Conservation (phyloP, 2,113 vertebrate species). For the Xyliphius kryptos region DNA sequence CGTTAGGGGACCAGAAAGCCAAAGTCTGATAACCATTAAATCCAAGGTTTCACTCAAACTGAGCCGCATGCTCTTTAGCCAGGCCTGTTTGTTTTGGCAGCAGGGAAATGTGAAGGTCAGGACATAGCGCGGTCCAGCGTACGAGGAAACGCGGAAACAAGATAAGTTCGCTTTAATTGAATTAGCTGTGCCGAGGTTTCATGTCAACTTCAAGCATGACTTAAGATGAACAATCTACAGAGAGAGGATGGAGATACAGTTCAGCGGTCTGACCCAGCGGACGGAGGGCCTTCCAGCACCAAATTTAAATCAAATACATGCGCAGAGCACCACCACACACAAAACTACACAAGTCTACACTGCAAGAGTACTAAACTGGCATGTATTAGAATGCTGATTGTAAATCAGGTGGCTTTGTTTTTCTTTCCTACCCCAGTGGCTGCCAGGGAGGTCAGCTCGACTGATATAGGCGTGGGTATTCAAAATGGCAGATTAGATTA, state of each 20-base stretch:
- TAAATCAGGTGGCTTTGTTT: too few species aligned
- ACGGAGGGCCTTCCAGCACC: not conserved
- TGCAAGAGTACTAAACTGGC: too few species aligned
- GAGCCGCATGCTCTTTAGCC: slow-evolving; percentile 22
- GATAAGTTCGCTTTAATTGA: slow-evolving; percentile 40
- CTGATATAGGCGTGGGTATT: too few species aligned
- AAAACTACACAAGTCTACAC: not conserved
- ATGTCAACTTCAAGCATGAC: slow-evolving; percentile 30
- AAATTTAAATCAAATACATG: slow-evolving; percentile 1
- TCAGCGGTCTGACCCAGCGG: slow-evolving; percentile 10
- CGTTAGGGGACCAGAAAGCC: not conserved
- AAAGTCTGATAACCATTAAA: slow-evolving; percentile 24
- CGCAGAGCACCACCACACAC: not conserved
- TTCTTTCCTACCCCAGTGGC: too few species aligned
- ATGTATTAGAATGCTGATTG: too few species aligned
- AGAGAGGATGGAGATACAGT: slow-evolving; percentile 11
- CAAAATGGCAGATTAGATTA: too few species aligned
- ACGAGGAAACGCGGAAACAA: slow-evolving; percentile 23
- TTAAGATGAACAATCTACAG: slow-evolving; percentile 28
- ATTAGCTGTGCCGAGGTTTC: slow-evolving; percentile 32
- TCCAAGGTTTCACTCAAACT: slow-evolving; percentile 25
- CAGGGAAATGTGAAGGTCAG: slow-evolving; percentile 15
- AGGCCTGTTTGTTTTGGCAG: slow-evolving; percentile 30
- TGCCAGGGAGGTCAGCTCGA: too few species aligned
- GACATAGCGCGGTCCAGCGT: not conserved